A percentile compares a stretch with the other conserved stretches of the same genome.
Evolutionary conservation across 2,113 vertebrate genomes (phyloP).

Genomic region (Rhabdomys dilectus): DNA sequence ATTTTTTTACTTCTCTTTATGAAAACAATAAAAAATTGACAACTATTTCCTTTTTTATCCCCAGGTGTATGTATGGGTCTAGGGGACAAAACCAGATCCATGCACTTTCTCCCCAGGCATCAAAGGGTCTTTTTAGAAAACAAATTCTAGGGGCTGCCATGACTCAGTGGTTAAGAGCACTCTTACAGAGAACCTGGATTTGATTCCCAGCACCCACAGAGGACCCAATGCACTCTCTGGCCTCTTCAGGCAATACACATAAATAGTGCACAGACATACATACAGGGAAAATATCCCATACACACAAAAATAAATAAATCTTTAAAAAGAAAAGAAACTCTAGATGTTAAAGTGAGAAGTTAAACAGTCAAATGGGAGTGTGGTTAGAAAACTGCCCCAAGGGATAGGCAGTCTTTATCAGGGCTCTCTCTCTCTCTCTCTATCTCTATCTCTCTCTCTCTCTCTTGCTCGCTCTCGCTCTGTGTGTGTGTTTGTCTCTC

Average conservation of each 20-base stretch:
- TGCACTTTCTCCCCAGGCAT: neutral
- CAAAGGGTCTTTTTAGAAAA: conserved; percentile 34
- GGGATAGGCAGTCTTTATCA: neutral
- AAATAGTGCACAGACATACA: neutral
- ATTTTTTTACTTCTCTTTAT: conserved; percentile 29
- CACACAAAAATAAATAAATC: neutral
- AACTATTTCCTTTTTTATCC: neutral
- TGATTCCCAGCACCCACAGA: neutral
- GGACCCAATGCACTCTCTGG: neutral
- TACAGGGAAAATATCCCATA: neutral
- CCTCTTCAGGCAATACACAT: neutral
- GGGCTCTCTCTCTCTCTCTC: neutral
- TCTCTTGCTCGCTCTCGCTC: neutral
- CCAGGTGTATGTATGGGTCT: neutral
- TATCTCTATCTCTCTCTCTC: neutral
- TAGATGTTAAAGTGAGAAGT: neutral
- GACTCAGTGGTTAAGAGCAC: neutral
- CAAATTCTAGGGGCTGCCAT: neutral
- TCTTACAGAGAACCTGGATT: neutral
- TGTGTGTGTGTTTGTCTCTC: neutral
- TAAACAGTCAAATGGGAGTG: neutral
- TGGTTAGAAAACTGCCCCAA: conserved; percentile 3
- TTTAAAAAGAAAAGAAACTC: conserved; percentile 4
- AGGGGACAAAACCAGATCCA: neutral
- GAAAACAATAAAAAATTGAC: conserved; percentile 29